A percentile compares a stretch with the other conserved stretches of the same genome.
Evolutionary conservation across 2,113 vertebrate species (phyloP).

Genomic region (Peucedramus taeniatus): DNA sequence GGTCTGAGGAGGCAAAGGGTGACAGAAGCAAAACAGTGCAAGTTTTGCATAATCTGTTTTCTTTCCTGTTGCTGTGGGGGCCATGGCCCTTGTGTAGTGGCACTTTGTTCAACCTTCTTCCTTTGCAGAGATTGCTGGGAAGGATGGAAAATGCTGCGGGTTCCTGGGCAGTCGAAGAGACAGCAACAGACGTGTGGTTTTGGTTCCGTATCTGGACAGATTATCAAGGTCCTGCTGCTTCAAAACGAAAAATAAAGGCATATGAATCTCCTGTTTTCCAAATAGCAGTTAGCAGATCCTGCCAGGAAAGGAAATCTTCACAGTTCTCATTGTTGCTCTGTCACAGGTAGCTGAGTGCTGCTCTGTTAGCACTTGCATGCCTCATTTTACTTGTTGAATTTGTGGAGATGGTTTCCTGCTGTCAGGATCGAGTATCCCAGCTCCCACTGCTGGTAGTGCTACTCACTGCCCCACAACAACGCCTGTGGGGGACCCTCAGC

Average conservation of each 20-base stretch:
- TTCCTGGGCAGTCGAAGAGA: accelerated
- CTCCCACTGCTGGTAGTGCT: accelerated
- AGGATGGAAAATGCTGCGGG: neutral
- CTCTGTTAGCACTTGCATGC: neutral
- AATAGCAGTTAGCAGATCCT: neutral
- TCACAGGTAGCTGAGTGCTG: neutral
- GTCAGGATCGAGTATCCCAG: neutral
- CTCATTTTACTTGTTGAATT: neutral
- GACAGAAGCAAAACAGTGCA: neutral
- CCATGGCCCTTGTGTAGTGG: accelerated
- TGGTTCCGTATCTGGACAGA: neutral
- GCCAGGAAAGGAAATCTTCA: neutral
- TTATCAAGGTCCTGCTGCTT: conserved; percentile 3
- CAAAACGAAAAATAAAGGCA: neutral
- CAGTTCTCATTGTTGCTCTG: neutral
- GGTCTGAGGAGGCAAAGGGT: neutral
- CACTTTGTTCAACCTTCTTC: neutral
- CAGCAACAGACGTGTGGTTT: accelerated
- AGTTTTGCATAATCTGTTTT: neutral
- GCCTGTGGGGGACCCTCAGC: neutral
- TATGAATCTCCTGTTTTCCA: neutral
- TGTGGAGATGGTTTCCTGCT: neutral
- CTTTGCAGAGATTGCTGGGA: neutral
- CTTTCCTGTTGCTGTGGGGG: neutral
- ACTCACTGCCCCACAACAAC: neutral